These are phyloP conservation scores for Phoebastria nigripes DNA, from an alignment of 2,797 vertebrate species.

Conservation along the genomic window DNA sequence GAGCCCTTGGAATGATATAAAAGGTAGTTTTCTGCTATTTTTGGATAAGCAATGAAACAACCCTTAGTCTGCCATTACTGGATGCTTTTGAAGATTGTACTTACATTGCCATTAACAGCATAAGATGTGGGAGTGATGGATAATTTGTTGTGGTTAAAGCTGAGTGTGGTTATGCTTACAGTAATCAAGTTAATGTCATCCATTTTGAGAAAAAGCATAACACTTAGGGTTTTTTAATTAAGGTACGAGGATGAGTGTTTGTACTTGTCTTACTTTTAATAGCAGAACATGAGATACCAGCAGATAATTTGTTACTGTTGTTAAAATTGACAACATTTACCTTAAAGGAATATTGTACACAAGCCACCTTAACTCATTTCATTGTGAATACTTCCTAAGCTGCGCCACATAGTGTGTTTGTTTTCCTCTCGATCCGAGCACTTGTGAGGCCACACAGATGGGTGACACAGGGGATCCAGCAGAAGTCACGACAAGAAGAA, in stretches of 20 bases:
- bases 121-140: neutral
- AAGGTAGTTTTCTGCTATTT: constrained; percentile 33
- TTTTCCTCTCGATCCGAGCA: neutral
- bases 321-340: neutral
- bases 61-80: neutral
- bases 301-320: neutral
- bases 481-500: neutral
- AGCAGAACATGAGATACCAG: neutral
- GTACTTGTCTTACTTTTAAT: constrained; percentile 5
- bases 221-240: constrained; percentile 43
- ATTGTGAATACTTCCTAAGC: neutral
- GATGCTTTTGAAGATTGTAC: constrained; percentile 28
- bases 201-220: constrained; percentile 25
- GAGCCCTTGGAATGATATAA: constrained; percentile 2
- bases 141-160: constrained; percentile 43
- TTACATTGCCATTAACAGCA: constrained; percentile 10
- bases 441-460: neutral
- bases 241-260: neutral
- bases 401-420: neutral
- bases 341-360: neutral
- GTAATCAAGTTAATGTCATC: constrained; percentile 29
- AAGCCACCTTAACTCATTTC: neutral
- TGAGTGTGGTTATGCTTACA: neutral
- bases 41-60: neutral
- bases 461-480: neutral